These are phyloP conservation scores for Erynnis tages DNA, from an alignment of 2,888 invertebrate species.

Conservation along the genomic window DNA sequence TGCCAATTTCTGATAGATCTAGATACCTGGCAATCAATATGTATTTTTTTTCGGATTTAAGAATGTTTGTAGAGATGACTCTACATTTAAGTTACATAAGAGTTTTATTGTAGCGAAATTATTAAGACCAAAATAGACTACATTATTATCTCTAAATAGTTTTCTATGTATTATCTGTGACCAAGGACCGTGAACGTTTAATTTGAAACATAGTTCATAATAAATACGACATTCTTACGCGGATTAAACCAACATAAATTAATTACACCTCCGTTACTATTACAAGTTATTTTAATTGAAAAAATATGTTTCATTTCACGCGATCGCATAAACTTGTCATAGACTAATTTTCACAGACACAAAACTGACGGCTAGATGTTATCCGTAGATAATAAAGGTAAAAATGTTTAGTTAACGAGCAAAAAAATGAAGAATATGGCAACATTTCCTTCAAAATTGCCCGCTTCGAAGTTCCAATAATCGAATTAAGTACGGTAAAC, in stretches of 20 bases:
- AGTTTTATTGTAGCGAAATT: too few relatives aligned
- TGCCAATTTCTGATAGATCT: too few relatives aligned
- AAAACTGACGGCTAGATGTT: slow-evolving; percentile 12
- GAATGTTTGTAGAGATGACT: too few relatives aligned
- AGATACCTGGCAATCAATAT: too few relatives aligned
- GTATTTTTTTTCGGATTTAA: too few relatives aligned
- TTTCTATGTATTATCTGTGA: slow-evolving; percentile 6
- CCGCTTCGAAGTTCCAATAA: slow-evolving; percentile 53
- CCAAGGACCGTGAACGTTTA: slow-evolving; percentile 12
- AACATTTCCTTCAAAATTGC: slow-evolving; percentile 23
- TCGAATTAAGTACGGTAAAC: slow-evolving; percentile 72
- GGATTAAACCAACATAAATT: slow-evolving; percentile 18
- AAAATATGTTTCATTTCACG: slow-evolving; percentile 20
- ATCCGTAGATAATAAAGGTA: slow-evolving; percentile 21
- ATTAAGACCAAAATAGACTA: too few relatives aligned
- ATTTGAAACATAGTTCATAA: slow-evolving; percentile 1
- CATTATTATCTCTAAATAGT: too few relatives aligned
- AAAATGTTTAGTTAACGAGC: slow-evolving; percentile 13
- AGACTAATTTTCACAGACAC: slow-evolving; percentile 22
- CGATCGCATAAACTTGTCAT: slow-evolving; percentile 17
- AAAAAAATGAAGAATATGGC: slow-evolving; percentile 12
- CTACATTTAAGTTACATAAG: too few relatives aligned
- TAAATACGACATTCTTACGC: slow-evolving; percentile 15
- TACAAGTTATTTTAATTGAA: slow-evolving; percentile 8
- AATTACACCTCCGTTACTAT: slow-evolving; percentile 4